A percentile compares a stretch with the other conserved stretches of the same genome.
phyloP scores from a whole-genome alignment of 1,140 invertebrate species.

The Melanaphis sacchari region DNA sequence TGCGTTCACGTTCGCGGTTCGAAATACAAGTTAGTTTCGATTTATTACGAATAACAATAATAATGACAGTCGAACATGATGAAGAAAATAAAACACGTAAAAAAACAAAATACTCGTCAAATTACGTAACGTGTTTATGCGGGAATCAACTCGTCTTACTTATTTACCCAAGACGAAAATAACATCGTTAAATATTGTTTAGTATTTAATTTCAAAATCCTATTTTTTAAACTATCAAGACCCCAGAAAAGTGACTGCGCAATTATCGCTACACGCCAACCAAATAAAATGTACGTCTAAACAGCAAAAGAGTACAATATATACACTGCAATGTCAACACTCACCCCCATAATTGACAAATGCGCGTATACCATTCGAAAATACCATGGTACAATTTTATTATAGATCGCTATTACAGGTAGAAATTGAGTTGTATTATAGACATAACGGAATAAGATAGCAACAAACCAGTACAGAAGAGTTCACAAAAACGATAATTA shows the following conservation, averaged over 20 bases:
- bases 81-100: not conserved
- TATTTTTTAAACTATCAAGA: not conserved
- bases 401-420: not conserved
- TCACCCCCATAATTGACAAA: not conserved
- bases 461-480: constrained; percentile 12
- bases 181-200: constrained; percentile 3
- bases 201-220: not conserved
- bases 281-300: not conserved
- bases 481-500: not conserved
- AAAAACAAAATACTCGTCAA: not conserved
- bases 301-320: not conserved
- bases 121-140: not conserved
- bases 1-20: not conserved
- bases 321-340: not conserved
- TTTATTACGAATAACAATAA: not conserved
- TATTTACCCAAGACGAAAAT: not conserved
- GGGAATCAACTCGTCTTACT: not conserved
- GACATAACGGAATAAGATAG: constrained; percentile 30
- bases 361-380: not conserved
- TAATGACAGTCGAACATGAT: not conserved
- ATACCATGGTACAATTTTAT: not conserved
- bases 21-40: not conserved
- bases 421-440: not conserved
- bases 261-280: not conserved
- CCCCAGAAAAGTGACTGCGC: not conserved